Base-by-base conservation (phyloP, 2,797 vertebrate genomes). In the Myotis daubentonii region DNA sequence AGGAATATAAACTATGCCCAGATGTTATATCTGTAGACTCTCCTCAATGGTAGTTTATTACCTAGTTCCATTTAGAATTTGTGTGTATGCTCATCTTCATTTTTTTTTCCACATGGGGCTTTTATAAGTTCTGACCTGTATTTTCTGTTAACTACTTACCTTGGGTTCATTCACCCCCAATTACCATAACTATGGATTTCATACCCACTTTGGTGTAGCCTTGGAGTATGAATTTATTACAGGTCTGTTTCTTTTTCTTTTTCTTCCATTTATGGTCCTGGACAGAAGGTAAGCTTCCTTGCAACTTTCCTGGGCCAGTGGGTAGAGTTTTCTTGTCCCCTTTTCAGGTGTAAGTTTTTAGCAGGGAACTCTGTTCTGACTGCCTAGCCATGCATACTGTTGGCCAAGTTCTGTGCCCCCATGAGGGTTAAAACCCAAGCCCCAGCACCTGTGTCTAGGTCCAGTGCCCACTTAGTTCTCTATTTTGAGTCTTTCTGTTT, bases 231-330 rank as follows among this genome's bases (percentile, higher is more conserved):
- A 83, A 49, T 91, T 76, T 89, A 84, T 93, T 86, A 71, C 30
- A 72, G 78, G 20, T 57, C 80, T 95, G 41, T 66, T 91, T 89
- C 79, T 93, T 94, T 94, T 65, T 70, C 30, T 60, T 93, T 96
- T 75, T 93, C 41, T 79, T 55, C 41, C 38, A 49, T 82, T 89
- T 89, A 49, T 87, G 62, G 62, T 89, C 60, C 84, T 70, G n/a
- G 60, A 84, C 25, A 66, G 74, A 93, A 92, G 66, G 60, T 76
- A 68, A 82, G 62, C 85, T 51, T 94, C 68, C 51, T 90, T 88
- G 33, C 83, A 75, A 38, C 66, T 78, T 87, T 68, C 60, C 78
- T 89, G 51, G 49, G 82, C 80, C 16, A 22, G 60, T 23, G 51
- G 41, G 81, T 87, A 36, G 68, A 66, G 28, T 89, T 87, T 83